Base-by-base conservation (phyloP, 1,140 invertebrate species). In the Papilio dardanus region DNA sequence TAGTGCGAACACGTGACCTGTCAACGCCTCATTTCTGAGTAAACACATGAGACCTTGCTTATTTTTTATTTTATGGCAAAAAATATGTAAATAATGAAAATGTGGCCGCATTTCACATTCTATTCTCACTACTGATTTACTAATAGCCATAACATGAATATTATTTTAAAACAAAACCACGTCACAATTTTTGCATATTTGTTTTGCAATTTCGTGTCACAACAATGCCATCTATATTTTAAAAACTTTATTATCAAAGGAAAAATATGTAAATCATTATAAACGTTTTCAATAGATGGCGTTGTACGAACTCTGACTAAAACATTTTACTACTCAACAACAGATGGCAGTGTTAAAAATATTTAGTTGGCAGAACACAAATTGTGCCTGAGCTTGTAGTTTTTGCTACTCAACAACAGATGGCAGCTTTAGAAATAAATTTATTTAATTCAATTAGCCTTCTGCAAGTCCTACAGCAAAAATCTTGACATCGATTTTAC, bases 351-450 rank as follows among this genome's bases (percentile, higher is more conserved):
- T 35, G 2, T 8, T 12, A 10, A 33, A 66, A 33, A 7, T n/a
- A n/a, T n/a, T n/a, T n/a, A n/a, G n/a, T n/a, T n/a, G n/a, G n/a
- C n/a, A n/a, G n/a, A n/a, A n/a, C n/a, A n/a, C 12, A 8, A 37
- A 37, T 10, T 5, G 8, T n/a, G n/a, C n/a, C 28, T 33, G 8
- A 10, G 19, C 1, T 67, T 42, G 10, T 12, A 21, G 1, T 21
- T 77, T 68, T 69, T 77, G 24, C 81, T 78, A 80, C 69, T 82
- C 79, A 68, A 31, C 76, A 62, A 58, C 46, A 82, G 79, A 65
- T 80, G 79, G 50, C 76, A n/a, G 21, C 67, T 37, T 19, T 50
- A 69, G 2, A 71, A 28, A 46, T 0, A n/a, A n/a, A n/a, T 16
- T 28, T 12, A 28, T 5, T 28, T 14, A 14, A 12, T 58, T 58